Conservation (phyloP, 2,797 vertebrate species). For the Chelon auratus region DNA sequence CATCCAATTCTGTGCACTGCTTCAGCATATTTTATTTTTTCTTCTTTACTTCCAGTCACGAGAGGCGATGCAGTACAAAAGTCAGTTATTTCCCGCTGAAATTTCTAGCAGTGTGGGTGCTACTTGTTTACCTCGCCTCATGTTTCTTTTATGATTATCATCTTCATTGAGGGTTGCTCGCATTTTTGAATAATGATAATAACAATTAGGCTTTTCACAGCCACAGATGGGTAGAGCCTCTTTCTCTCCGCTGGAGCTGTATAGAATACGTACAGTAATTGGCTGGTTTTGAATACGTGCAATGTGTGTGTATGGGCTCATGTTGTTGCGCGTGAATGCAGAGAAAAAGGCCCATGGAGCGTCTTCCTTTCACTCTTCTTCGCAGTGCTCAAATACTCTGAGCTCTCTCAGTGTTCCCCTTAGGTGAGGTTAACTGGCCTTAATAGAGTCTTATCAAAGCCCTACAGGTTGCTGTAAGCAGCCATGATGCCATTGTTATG, state of each 20-base stretch:
- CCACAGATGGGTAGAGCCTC: conserved; percentile 62
- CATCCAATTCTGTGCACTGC: conserved; percentile 79
- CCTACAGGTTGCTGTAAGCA: conserved; percentile 88
- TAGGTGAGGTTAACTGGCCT: conserved; percentile 82
- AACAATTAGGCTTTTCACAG: conserved; percentile 86
- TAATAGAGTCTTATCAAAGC: conserved; percentile 86
- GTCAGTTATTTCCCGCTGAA: conserved; percentile 85
- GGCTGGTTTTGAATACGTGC: conserved; percentile 82
- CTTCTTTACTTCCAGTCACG: conserved; percentile 68
- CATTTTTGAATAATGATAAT: conserved; percentile 86
- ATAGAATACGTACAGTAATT: conserved; percentile 85
- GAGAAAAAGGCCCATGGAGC: conserved; percentile 65
- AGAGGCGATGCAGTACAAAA: conserved; percentile 70
- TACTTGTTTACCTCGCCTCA: conserved; percentile 90
- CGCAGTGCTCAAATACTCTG: conserved; percentile 63
- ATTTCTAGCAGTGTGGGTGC: conserved; percentile 83
- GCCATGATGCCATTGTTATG: conserved; percentile 86
- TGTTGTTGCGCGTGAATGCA: conserved; percentile 74
- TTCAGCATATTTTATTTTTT: conserved; percentile 42
- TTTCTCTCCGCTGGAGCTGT: conserved; percentile 76
- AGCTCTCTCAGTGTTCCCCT: conserved; percentile 72
- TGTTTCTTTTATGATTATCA: conserved; percentile 94
- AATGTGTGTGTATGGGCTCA: conserved; percentile 31
- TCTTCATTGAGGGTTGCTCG: conserved; percentile 83
- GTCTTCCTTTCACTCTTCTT: conserved; percentile 56